A percentile compares a stretch with the other conserved stretches of the same genome.
Conservation (phyloP, 2,797 vertebrate genomes). For the Propithecus perrieri region DNA sequence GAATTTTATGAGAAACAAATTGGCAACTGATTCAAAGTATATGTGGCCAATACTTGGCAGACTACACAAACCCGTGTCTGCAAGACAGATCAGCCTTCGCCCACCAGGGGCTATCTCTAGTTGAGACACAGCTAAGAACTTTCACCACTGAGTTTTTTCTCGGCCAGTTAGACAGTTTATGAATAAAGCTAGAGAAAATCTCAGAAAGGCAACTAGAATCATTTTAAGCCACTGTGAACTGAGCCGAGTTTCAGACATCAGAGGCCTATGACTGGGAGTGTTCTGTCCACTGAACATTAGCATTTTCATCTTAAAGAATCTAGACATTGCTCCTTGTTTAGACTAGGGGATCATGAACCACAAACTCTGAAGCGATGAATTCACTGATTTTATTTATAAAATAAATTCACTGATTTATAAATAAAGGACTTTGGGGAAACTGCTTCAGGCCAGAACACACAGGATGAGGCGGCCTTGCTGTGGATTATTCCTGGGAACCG, state of each 20-base stretch:
- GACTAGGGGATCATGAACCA: neutral
- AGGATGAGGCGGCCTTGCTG: neutral
- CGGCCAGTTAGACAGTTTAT: rapidly evolving
- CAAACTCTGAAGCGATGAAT: neutral
- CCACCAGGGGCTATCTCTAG: rapidly evolving
- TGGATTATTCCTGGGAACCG: rapidly evolving
- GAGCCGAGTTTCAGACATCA: neutral
- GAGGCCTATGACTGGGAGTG: neutral
- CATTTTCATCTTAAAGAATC: neutral
- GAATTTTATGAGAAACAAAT: neutral
- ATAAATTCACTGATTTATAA: neutral
- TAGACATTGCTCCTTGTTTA: neutral
- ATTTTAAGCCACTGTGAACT: neutral
- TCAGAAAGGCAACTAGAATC: neutral
- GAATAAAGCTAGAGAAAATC: neutral
- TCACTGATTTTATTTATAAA: neutral
- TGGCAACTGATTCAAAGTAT: neutral
- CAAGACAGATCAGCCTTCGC: neutral
- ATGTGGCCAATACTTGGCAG: neutral
- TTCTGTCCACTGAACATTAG: neutral
- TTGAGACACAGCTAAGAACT: neutral
- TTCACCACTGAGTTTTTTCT: neutral
- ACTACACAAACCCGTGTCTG: rapidly evolving
- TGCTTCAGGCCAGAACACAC: neutral
- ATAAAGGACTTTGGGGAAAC: neutral